Evolutionary conservation across 2,113 vertebrate genomes (phyloP), one percentile per base, ranked within the genome.

Genomic region (Typhlomys cinereus): DNA sequence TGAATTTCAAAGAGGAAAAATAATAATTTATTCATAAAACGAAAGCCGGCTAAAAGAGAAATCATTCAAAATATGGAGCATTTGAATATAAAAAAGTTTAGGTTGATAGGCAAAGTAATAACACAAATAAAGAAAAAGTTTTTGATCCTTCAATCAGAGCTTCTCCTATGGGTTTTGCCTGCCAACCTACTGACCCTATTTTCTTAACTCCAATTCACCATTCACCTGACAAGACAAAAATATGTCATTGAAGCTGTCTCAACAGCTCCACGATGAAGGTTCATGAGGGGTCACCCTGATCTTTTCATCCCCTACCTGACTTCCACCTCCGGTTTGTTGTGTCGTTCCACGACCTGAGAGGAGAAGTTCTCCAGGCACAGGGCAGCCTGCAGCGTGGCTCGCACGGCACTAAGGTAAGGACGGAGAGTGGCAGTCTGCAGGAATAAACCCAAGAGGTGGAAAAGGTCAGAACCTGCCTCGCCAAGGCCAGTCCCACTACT

Each of bases 321-420:
- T 98, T 99, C 99, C 96, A 99, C 99, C 95, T 99, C 99, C 0
- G 99, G 99, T 85, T 99, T 99, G 98, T 99, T 99, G 98, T 99
- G 99, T 93, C 99, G 98, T 96, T 99, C 99, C 95, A 99, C 99
- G 64, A 99, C 99, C 92, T 99, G 99, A 20, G 99, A 99, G 73
- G 99, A 99, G 98, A 99, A 99, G 92, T 99, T 99, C 98, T 99
- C 99, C 98, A 99, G 97, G 98, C 99, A 99, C 88, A 99, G 98
- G 48, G 99, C 99, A 14, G 99, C 99, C 98, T 99, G 99, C 97
- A 99, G 98, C 1, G 99, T 99, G 94, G 99, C 99, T 50, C 99
- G 99, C 96, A 99, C 99, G 41, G 99, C 99, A 86, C 99, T 99
- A 97, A 99, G 98, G 97, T 99, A 99, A 46, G 99, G 99, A 93